Evolutionary conservation across 53 echinoderm and acorn worm species (phyloP), one percentile per base, ranked within the genome.

Genomic region (Mesocentrotus franciscanus): DNA sequence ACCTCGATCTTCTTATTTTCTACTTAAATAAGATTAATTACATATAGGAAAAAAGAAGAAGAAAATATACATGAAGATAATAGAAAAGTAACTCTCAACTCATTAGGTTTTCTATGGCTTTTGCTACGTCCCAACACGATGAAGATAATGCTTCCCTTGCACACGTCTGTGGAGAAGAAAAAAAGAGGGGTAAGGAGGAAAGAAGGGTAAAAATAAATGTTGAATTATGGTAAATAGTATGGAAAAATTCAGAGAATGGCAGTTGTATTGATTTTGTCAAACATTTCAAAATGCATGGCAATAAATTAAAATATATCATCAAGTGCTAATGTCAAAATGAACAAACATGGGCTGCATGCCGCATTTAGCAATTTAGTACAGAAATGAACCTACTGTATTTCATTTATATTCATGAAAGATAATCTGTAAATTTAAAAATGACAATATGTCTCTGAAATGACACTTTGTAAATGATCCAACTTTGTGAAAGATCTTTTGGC

Each of bases 91-190:
- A 66, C 39, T 94, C 87, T 97, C 98, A 98, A 94, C 97, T 98
- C 96, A 95, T 97, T n/a, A 98, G 75, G 55, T 95, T 96, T 55
- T 98, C 98, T 17, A 98, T 95, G 12, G 98, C 98, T 97, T 97
- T 97, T 93, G 96, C 96, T 75, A 98, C 90, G 90, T 98, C 96
- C 98, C 98, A 98, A 94, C 96, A 95, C 9, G 95, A 96, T 61
- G 96, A 96, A 59, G 97, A 97, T 90, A 98, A 90, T 78, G 98
- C 98, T 90, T 95, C 95, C 92, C 98, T 96, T 87, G 98, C 97
- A 59, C 81, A 59, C 13, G 93, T 72, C 98, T 97, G 91, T 17
- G 78, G 71, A 60, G 64, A 83, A 57, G 60, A n/a, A 26, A 60
- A 74, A 70, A 85, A 62, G 33, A 10, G 78, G 9, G 12, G 84